Evolutionary conservation across 2,113 vertebrate genomes (phyloP), one percentile per base, ranked within the genome.

Genomic region (Ammospiza nelsoni): DNA sequence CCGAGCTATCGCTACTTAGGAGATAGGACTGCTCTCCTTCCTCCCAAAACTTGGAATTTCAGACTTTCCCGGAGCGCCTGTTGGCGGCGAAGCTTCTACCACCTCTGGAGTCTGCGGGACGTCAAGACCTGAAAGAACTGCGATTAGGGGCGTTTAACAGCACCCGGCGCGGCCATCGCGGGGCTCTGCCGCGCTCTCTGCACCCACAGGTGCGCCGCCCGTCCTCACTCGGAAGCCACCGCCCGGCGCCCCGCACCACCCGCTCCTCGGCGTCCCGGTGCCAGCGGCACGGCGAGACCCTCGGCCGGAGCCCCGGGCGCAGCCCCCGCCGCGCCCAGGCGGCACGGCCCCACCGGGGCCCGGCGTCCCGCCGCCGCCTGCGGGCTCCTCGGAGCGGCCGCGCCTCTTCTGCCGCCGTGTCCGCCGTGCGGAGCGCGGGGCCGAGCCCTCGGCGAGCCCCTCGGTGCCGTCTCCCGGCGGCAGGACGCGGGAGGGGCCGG

Each of bases 141-240:
- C 22, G 23, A 9, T 5, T 11, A 11, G 7, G 25, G 22, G 29
- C 31, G 3, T 23, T 11, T 16, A 23, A 48, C 18, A 59, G 21
- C 59, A 1, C 62, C 33, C 37, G 11, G 17, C 55, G 3, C 51
- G 6, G 19, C 54, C 62, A 6, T 6, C 67, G 1, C 89, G 6
- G 8, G 12, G 9, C 68, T 85, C 7, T 4, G 51, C 61, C 18
- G 44, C 49, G 2, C 48, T 68, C 52, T 0, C 59, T 6, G 3
- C 73, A 2, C 39, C 27, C 78, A 4, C 84, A 87, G 93, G 92
- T 81, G 82, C 66, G 61, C 67, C 33, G 16, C 6, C 66, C 35
- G 62, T 9, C 73, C 37, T 21, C 27, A 9, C 22, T 52, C 43
- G 43, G 43, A 20, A 59, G 15, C 72, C 46, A 12, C 39, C 16